Conservation (phyloP, 1,140 invertebrate genomes). For the Drosophila nannoptera region DNA sequence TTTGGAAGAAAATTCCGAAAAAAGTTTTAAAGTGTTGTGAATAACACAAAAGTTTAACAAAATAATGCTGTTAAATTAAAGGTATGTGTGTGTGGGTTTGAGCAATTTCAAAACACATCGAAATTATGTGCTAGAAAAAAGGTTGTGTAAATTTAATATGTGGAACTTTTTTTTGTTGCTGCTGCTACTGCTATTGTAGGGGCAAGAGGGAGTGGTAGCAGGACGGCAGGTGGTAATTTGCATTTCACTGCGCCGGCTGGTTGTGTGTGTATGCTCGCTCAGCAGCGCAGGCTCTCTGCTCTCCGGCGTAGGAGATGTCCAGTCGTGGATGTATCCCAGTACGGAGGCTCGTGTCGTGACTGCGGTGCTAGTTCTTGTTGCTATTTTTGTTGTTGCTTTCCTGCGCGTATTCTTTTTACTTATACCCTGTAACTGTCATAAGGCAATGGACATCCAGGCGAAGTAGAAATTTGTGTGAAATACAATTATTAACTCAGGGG, state of each 20-base stretch:
- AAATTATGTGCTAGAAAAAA: neutral
- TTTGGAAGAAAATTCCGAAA: slow-evolving; percentile 15
- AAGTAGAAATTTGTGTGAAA: too few relatives aligned
- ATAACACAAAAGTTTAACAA: neutral
- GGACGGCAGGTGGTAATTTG: slow-evolving; percentile 37
- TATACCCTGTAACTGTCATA: slow-evolving; percentile 16
- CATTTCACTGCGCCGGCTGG: slow-evolving; percentile 51
- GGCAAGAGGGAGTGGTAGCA: neutral
- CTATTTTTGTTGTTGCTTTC: slow-evolving; percentile 8
- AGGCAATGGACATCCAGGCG: too few relatives aligned
- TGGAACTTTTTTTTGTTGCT: neutral
- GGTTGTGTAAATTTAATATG: slow-evolving; percentile 13
- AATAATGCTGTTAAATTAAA: slow-evolving; percentile 32
- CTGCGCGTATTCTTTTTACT: neutral
- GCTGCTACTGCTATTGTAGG: neutral
- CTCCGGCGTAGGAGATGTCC: slow-evolving; percentile 45
- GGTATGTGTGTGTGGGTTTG: slow-evolving; percentile 10
- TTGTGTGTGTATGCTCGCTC: slow-evolving; percentile 18
- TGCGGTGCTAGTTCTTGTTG: slow-evolving; percentile 36
- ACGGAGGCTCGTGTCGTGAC: slow-evolving; percentile 25
- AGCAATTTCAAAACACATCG: slow-evolving; percentile 4
- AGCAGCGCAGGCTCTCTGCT: slow-evolving; percentile 38
- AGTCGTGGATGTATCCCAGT: slow-evolving; percentile 72
- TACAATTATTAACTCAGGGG: too few relatives aligned
- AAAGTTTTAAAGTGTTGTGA: neutral